Evolutionary conservation across 2,888 invertebrate genomes (phyloP).

Genomic region (Chymomyza fuscimana): DNA sequence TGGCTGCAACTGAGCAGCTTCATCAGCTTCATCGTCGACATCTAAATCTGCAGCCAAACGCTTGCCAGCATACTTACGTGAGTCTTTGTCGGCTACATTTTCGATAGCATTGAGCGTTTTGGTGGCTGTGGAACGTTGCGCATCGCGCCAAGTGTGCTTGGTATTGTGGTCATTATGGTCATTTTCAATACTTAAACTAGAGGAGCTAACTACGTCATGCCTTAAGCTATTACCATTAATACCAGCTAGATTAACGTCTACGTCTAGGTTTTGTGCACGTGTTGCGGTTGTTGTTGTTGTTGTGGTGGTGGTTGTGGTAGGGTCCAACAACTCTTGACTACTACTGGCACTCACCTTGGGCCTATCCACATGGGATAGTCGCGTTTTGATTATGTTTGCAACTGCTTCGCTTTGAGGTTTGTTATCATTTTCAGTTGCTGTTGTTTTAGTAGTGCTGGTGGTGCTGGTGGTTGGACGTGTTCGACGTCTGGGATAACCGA

Average conservation of each 20-base stretch:
- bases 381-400: slow-evolving; percentile 55
- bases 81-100: slow-evolving; percentile 40
- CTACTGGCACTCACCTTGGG: slow-evolving; percentile 78
- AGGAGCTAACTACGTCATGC: slow-evolving; percentile 65
- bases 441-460: slow-evolving; percentile 39
- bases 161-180: slow-evolving; percentile 14
- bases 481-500: slow-evolving; percentile 81
- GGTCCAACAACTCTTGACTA: slow-evolving; percentile 47
- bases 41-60: slow-evolving; percentile 45
- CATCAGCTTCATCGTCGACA: slow-evolving; percentile 1
- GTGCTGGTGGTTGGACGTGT: slow-evolving; percentile 77
- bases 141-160: slow-evolving; percentile 45
- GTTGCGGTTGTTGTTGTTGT: slow-evolving; percentile 38
- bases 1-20: background rate
- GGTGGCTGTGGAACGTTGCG: slow-evolving; percentile 19
- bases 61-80: slow-evolving; percentile 66
- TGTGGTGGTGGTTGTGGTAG: slow-evolving; percentile 41
- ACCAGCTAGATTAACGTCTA: slow-evolving; percentile 59
- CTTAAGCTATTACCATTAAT: slow-evolving; percentile 69
- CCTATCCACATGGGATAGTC: slow-evolving; percentile 62
- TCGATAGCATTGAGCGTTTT: slow-evolving; percentile 33
- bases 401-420: slow-evolving; percentile 50
- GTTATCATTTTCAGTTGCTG: slow-evolving; percentile 36
- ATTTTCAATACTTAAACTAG: slow-evolving; percentile 52
- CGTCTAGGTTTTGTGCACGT: slow-evolving; percentile 35